Percentiles rank a stretch among this genome's conserved stretches.
Evolutionary conservation across 2,888 invertebrate genomes (phyloP).

Genomic region (Saturnia pavonia): DNA sequence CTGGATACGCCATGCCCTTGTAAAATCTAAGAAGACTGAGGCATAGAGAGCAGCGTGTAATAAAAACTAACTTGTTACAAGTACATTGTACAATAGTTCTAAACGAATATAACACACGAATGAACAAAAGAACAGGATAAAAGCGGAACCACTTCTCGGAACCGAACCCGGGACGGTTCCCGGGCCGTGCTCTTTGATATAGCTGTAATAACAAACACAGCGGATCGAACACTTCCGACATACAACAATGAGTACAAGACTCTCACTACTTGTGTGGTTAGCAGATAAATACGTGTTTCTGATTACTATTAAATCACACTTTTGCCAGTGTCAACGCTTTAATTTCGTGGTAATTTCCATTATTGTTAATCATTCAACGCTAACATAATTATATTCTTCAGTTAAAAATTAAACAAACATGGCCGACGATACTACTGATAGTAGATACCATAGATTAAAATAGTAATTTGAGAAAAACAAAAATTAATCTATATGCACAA

Average conservation of each 20-base stretch:
- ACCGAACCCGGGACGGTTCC: slow-evolving; percentile 35
- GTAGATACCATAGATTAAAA: too few relatives aligned
- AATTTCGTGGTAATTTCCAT: too few relatives aligned
- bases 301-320: background rate
- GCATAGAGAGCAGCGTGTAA: background rate
- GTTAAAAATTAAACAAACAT: too few relatives aligned
- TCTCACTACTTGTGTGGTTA: slow-evolving; percentile 2
- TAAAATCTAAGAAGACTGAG: background rate
- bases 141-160: slow-evolving; percentile 40
- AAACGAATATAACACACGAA: slow-evolving; percentile 27
- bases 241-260: slow-evolving; percentile 4
- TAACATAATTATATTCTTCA: too few relatives aligned
- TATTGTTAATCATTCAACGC: too few relatives aligned
- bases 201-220: slow-evolving; percentile 57
- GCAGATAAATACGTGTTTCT: slow-evolving; percentile 4
- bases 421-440: too few relatives aligned
- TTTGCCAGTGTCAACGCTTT: background rate
- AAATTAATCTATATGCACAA: too few relatives aligned
- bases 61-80: background rate
- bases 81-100: slow-evolving; percentile 1
- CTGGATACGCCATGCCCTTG: too few relatives aligned
- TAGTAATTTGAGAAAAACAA: too few relatives aligned
- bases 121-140: slow-evolving; percentile 30
- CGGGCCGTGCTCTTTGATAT: slow-evolving; percentile 59
- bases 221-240: slow-evolving; percentile 52